Evolutionary conservation across 2,113 vertebrate genomes (phyloP).

Genomic region (Corythornis vintsioides): DNA sequence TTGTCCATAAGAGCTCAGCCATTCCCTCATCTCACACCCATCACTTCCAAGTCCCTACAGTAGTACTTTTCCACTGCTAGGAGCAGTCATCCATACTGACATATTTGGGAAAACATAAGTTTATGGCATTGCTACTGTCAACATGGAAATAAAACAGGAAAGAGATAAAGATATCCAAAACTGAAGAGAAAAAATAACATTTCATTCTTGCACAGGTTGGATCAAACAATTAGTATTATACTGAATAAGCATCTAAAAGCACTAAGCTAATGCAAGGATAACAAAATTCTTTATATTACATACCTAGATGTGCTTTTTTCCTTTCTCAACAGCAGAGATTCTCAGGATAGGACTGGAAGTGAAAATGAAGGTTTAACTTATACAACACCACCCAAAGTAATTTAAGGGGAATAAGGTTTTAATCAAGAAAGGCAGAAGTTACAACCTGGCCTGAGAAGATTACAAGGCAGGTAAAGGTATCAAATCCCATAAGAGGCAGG

Average conservation of each 20-base stretch:
- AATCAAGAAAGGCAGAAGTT: neutral
- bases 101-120: neutral
- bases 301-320: fast-evolving
- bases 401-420: neutral
- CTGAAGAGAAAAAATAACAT: neutral
- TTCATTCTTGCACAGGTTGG: neutral
- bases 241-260: neutral
- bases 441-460: neutral
- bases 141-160: neutral
- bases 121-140: neutral
- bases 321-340: neutral
- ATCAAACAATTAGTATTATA: neutral
- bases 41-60: neutral
- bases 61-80: neutral
- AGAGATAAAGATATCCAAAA: neutral
- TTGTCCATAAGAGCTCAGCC: neutral
- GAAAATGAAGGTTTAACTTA: neutral
- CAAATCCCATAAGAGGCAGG: neutral
- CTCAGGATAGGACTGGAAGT: neutral
- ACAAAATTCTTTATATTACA: neutral
- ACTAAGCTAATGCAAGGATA: neutral
- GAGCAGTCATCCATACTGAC: neutral
- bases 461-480: neutral
- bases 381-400: neutral
- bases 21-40: neutral